These are phyloP conservation scores for Battus philenor DNA, from an alignment of 1,140 invertebrate genomes.

Conservation along the genomic window DNA sequence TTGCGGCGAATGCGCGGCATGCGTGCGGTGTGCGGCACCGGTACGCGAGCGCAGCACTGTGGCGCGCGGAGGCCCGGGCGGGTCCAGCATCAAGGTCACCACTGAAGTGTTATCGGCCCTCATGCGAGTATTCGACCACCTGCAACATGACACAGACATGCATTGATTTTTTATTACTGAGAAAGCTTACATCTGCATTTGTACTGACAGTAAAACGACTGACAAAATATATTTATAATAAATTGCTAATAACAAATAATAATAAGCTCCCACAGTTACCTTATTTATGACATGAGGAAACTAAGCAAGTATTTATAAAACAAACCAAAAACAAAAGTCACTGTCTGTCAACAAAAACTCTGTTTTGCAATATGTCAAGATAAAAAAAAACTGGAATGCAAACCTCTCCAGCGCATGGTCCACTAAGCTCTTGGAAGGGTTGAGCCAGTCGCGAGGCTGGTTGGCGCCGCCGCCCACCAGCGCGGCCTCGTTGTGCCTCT, in stretches of 20 bases:
- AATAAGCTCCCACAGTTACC: no score
- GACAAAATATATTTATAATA: no score
- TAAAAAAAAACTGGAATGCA: neutral
- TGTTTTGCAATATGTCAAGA: no score
- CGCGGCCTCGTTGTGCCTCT: conserved; percentile 86
- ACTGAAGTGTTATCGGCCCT: conserved; percentile 97
- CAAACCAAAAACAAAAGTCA: no score
- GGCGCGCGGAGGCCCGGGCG: conserved; percentile 86
- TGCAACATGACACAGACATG: conserved; percentile 38
- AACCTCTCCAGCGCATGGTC: conserved; percentile 87
- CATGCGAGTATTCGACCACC: conserved; percentile 87
- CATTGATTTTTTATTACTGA: no score
- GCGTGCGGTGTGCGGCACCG: conserved; percentile 27
- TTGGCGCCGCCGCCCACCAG: conserved; percentile 70
- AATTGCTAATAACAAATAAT: no score
- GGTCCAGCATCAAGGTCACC: conserved; percentile 94
- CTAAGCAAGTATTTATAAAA: no score
- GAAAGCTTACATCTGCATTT: no score
- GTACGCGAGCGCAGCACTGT: conserved; percentile 77
- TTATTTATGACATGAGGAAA: no score
- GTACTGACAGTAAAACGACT: no score
- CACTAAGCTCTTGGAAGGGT: conserved; percentile 93
- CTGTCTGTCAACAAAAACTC: no score
- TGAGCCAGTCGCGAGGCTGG: conserved; percentile 82
- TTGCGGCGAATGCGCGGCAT: conserved; percentile 27